Percentiles rank a stretch among this genome's conserved stretches.
Evolutionary conservation across 2,113 vertebrate species (phyloP).

Genomic region (Actenoides lindsayi): DNA sequence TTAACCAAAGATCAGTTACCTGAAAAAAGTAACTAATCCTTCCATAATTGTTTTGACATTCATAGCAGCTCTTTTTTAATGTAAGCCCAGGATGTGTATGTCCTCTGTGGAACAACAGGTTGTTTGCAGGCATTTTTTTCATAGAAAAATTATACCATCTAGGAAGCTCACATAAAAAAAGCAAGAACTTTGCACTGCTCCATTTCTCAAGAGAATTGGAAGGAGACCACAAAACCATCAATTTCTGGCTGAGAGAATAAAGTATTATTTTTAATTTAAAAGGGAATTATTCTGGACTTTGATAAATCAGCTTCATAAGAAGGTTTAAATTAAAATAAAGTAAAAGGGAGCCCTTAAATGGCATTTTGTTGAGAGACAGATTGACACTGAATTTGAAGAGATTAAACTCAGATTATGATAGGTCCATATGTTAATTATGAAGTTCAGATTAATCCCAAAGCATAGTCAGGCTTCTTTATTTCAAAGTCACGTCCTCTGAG

Average conservation of each 20-base stretch:
- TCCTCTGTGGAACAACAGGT: not conserved
- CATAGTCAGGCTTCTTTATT: not conserved
- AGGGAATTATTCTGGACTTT: not conserved
- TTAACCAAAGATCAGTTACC: not conserved
- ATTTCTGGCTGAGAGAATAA: not conserved
- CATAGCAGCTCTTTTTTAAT: not conserved
- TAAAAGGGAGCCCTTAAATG: not conserved
- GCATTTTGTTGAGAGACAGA: not conserved
- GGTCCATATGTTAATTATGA: not conserved
- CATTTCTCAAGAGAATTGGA: not conserved
- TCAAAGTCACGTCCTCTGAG: not conserved
- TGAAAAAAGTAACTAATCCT: not conserved
- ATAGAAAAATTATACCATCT: not conserved
- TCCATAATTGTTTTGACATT: not conserved
- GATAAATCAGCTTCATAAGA: not conserved
- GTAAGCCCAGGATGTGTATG: not conserved
- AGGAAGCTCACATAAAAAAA: not conserved
- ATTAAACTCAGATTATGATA: conserved; percentile 28
- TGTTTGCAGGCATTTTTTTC: not conserved
- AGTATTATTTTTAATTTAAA: conserved; percentile 35
- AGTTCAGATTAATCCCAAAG: conserved; percentile 3
- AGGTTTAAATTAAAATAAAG: conserved; percentile 36
- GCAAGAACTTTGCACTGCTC: not conserved
- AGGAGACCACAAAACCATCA: not conserved
- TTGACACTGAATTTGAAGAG: not conserved